These are phyloP conservation scores for Plutella xylostella DNA, from an alignment of 2,888 invertebrate species.

Conservation along the genomic window DNA sequence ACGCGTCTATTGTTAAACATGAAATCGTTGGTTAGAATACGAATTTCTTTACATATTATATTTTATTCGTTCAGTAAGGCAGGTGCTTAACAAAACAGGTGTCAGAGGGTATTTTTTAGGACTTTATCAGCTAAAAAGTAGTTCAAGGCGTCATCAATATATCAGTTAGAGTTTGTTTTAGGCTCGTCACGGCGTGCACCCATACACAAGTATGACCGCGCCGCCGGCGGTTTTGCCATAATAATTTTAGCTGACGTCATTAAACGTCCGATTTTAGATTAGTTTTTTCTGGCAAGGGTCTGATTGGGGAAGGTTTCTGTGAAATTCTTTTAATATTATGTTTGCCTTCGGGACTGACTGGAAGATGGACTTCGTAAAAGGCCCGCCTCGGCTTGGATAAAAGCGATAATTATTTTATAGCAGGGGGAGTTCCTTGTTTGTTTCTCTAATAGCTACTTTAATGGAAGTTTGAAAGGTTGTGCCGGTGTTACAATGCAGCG, in stretches of 20 bases:
- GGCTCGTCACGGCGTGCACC: constrained; percentile 50
- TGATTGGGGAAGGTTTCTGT: constrained; percentile 32
- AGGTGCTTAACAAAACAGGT: constrained; percentile 51
- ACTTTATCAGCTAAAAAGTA: constrained; percentile 36
- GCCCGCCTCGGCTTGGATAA: constrained; percentile 44
- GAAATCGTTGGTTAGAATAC: constrained; percentile 21
- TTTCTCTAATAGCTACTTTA: constrained; percentile 67
- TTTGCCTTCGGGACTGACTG: constrained; percentile 34
- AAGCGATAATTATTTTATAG: constrained; percentile 68
- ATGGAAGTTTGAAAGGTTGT: constrained; percentile 46
- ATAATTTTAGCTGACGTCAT: constrained; percentile 58
- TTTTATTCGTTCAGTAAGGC: constrained; percentile 41
- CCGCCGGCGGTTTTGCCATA: constrained; percentile 28
- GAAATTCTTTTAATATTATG: constrained; percentile 43
- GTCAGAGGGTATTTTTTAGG: constrained; percentile 34
- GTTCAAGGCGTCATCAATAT: constrained; percentile 18
- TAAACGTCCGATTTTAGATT: constrained; percentile 45
- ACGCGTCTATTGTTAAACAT: constrained; percentile 34
- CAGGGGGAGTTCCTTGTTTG: constrained; percentile 59
- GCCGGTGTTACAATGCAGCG: constrained; percentile 37
- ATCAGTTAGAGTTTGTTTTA: constrained; percentile 56
- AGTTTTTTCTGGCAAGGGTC: constrained; percentile 32
- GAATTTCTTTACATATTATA: constrained; percentile 27
- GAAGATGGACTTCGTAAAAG: constrained; percentile 28
- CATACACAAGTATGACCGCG: constrained; percentile 35